Base-by-base conservation (phyloP, 2,888 invertebrate species). In the Sinopyrophorus schimmeli region DNA sequence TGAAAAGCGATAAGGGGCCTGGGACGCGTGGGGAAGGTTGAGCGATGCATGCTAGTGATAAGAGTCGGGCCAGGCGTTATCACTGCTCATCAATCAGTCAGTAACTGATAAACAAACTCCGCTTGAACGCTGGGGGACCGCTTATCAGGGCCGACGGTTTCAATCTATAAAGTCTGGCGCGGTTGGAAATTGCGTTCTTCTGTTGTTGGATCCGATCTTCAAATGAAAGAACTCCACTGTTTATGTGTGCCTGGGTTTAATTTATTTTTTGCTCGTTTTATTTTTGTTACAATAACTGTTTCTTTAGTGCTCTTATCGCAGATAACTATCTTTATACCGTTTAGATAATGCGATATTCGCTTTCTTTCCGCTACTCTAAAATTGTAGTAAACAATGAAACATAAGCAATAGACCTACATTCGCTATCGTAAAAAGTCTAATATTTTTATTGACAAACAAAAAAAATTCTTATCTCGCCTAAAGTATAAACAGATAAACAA, bases 81-180 rank as follows among this genome's bases (percentile, higher is more conserved):
- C 73, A 70, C 62, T 65, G 69, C 72, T 72, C 72, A 72, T 72
- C 72, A 72, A 72, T 72, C 72, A 72, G 71, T 67, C 70, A 66
- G 68, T 66, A 66, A 70, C 71, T 71, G 71, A 71, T 71, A 71
- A 70, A 71, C 71, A 71, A 71, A 71, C 71, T 71, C 69, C 63
- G 70, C 69, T 67, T 68, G 68, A 70, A 69, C 69, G 68, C 66
- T 66, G 69, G 66, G 69, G 69, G 69, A 67, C 68, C 65, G 69
- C 75, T 77, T 77, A 77, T 77, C 77, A 74, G 73, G 69, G 70
- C 75, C 75, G 76, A 76, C 76, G 76, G 76, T 77, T 77, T 76
- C 76, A 69, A 71, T 71, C 71, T 71, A 71, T 70, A 69, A 69
- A 70, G 69, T 68, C 68, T 67, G 57, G 57, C 57, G 54, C 49